Base-by-base conservation (phyloP, 1,140 invertebrate genomes). In the Drosophila mojavensis region DNA sequence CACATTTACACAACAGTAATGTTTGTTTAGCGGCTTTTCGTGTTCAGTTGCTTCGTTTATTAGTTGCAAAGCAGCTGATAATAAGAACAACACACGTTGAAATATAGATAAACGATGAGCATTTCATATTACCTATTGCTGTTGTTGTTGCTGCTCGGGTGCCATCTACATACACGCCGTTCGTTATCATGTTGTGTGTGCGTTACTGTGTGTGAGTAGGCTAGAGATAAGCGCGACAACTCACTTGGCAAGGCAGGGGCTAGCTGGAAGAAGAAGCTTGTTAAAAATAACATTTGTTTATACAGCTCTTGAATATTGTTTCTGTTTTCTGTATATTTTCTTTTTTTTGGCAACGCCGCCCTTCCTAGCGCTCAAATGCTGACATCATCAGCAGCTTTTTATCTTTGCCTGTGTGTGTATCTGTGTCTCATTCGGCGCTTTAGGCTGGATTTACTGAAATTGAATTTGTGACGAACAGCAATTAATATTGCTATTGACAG, bases 151-250 rank as follows among this genome's bases (percentile, higher is more conserved):
- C 20, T 43, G 51, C 39, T 58, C 17, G 60, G 3, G 11, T 11
- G 33, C 41, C 53, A 63, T 76, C 66, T 70, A 74, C 71, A 74
- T 2, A 24, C 56, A 41, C 24, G 62, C 43, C 50, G 26, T 65
- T 66, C 24, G 43, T 84, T 84, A 83, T 83, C 81, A 75, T 45
- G 15, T 41, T 43, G 20, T 66, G 53, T 75, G 50, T 36, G 43
- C 24, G 7, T 24, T 5, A 51, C 7, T 58, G 24, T 60, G 11
- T 5, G 41, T 47, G 45, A 53, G 30, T 41, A 30, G 47, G 47
- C 17, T 36, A 68, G 36, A 69, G 82, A 85, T 85, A 85, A 85
- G 75, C 55, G 47, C 54, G 45, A 77, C 66, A 84, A 68, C 66
- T 55, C n/a, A 67, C 59, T 64, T 61, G 55, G 55, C 71, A 45